Conservation (phyloP, 2,888 invertebrate species). For the Lobophora halterata region DNA sequence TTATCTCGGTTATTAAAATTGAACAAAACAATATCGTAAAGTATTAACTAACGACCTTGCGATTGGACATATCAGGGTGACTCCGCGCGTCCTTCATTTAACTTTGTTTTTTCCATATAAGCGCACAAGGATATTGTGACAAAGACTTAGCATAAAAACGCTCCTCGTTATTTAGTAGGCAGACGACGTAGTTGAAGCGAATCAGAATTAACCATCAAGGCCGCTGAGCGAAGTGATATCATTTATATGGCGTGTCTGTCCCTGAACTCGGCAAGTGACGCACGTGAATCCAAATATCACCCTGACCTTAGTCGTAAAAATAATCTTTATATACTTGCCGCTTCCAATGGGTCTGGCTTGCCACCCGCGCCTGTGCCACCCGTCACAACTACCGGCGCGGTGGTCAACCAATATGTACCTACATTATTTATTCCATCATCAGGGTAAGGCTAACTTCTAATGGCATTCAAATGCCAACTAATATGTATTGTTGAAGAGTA, state of each 20-base stretch:
- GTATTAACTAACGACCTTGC: slow-evolving; percentile 26
- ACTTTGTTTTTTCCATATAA: slow-evolving; percentile 28
- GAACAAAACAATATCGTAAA: slow-evolving; percentile 23
- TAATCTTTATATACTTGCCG: slow-evolving; percentile 56
- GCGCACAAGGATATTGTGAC: slow-evolving; percentile 26
- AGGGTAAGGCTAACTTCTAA: too few relatives aligned
- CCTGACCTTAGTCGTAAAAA: slow-evolving; percentile 70
- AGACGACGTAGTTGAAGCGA: slow-evolving; percentile 70
- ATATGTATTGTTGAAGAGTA: too few relatives aligned
- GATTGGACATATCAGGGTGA: slow-evolving; percentile 30
- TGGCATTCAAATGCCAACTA: too few relatives aligned
- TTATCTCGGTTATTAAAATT: slow-evolving; percentile 7
- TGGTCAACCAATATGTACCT: slow-evolving; percentile 26
- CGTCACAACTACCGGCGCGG: slow-evolving; percentile 32
- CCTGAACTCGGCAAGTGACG: slow-evolving; percentile 77
- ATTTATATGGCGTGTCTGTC: slow-evolving; percentile 72
- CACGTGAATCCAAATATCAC: slow-evolving; percentile 70
- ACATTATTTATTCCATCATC: neutral
- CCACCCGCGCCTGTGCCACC: slow-evolving; percentile 34
- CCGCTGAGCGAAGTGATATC: slow-evolving; percentile 67
- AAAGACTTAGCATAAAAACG: slow-evolving; percentile 29
- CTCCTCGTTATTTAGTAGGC: slow-evolving; percentile 58
- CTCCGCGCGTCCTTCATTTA: slow-evolving; percentile 29
- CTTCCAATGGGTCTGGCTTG: slow-evolving; percentile 43
- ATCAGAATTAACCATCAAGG: slow-evolving; percentile 76